These are phyloP conservation scores for Tauraco hartlaubi DNA, from an alignment of 2,797 vertebrate species.

Conservation along the genomic window DNA sequence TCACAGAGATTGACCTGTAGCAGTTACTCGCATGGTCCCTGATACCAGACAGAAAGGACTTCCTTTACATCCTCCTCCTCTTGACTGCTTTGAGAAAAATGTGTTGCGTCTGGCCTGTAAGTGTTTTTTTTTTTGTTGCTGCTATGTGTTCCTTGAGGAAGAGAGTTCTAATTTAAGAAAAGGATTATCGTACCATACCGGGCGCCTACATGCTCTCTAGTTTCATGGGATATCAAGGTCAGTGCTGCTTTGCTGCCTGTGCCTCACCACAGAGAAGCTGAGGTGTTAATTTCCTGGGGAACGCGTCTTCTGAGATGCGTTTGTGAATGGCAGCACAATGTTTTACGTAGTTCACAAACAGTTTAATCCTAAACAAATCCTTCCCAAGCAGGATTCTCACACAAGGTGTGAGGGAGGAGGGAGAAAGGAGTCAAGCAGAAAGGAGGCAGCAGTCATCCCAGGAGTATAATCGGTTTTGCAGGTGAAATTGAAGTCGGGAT, in stretches of 20 bases:
- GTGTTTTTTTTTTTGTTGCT: too few relatives aligned
- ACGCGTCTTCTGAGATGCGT: accelerated
- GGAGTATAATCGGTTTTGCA: background rate
- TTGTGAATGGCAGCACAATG: background rate
- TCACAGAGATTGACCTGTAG: background rate
- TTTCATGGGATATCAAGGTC: background rate
- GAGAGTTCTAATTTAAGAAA: background rate
- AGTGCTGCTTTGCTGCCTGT: background rate
- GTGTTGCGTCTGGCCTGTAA: background rate
- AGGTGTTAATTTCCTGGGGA: background rate
- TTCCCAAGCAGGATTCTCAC: background rate
- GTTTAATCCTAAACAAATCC: background rate
- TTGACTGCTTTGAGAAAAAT: background rate
- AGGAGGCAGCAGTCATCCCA: background rate
- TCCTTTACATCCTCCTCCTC: background rate
- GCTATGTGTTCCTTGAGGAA: background rate
- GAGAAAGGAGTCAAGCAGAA: background rate
- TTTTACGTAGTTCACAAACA: background rate
- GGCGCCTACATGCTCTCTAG: accelerated
- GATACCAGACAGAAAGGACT: too few relatives aligned
- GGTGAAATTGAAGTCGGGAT: background rate
- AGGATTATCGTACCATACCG: background rate
- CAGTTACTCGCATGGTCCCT: background rate
- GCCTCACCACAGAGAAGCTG: background rate
- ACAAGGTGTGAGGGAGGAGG: background rate